These are phyloP conservation scores for Pseudois nayaur DNA, from an alignment of 2,113 vertebrate genomes.

Conservation along the genomic window DNA sequence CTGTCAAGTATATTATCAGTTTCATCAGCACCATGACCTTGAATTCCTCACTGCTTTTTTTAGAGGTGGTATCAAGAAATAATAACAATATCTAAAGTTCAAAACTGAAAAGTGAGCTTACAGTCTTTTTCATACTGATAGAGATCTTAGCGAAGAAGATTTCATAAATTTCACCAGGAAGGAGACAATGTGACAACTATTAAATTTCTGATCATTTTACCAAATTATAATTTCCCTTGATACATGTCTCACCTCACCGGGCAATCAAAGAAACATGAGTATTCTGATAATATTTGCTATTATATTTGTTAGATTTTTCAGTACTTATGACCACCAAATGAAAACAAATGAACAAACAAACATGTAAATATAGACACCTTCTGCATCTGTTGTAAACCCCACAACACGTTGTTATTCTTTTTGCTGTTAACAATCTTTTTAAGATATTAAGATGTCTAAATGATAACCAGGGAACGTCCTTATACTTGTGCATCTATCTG, in stretches of 20 bases:
- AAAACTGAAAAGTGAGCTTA: not conserved
- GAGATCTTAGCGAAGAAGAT: not conserved
- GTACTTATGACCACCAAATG: not conserved
- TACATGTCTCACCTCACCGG: not conserved
- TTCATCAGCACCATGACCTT: not conserved
- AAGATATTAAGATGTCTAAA: not conserved
- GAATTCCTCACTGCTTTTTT: not conserved
- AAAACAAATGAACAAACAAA: not conserved
- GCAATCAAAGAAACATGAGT: not conserved
- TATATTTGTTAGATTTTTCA: not conserved
- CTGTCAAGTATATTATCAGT: not conserved
- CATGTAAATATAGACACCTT: not conserved
- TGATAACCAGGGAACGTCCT: not conserved
- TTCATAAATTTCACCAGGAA: not conserved
- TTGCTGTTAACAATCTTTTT: not conserved
- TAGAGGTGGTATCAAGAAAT: not conserved
- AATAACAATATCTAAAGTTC: not conserved
- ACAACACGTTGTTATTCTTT: not conserved
- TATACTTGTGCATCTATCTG: not conserved
- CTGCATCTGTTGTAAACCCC: not conserved
- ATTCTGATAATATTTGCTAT: not conserved
- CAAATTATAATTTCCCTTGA: not conserved
- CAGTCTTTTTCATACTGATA: not conserved
- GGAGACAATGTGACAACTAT: not conserved
- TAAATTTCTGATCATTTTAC: not conserved